Evolutionary conservation across 2,113 vertebrate genomes (phyloP).

Genomic region (Nesogale talazaci): DNA sequence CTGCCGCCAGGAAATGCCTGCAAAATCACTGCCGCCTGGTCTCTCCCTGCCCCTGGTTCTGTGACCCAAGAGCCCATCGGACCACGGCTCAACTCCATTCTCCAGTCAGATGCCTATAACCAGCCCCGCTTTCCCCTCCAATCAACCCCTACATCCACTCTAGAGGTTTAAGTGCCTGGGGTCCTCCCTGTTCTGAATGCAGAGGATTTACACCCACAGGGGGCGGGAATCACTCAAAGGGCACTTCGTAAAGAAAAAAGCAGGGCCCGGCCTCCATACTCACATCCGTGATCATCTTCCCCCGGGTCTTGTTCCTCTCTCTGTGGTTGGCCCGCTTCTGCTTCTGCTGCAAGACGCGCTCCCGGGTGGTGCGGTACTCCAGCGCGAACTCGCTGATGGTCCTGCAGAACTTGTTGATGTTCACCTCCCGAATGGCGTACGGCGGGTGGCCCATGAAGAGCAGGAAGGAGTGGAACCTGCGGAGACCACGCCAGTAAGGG

Average conservation of each 20-base stretch:
- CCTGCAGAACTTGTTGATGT: constrained; percentile 97
- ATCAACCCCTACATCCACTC: too few species aligned
- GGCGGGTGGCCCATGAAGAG: constrained; percentile 97
- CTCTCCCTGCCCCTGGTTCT: background rate
- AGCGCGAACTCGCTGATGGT: constrained; percentile 97
- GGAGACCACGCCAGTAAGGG: constrained; percentile 51
- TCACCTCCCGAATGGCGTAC: constrained; percentile 94
- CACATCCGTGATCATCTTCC: constrained; percentile 99
- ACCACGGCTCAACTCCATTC: background rate
- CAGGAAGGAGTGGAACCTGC: constrained; percentile 97
- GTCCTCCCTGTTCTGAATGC: too few species aligned
- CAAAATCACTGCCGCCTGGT: background rate
- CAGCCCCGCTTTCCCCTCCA: too few species aligned
- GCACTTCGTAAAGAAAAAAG: background rate
- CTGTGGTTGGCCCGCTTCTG: constrained; percentile 98
- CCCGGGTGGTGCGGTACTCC: constrained; percentile 97
- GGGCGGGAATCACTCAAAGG: background rate
- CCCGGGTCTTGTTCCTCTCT: constrained; percentile 99
- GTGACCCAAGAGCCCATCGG: background rate
- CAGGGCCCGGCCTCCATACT: constrained; percentile 80
- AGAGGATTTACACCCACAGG: too few species aligned
- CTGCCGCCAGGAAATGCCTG: background rate
- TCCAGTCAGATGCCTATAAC: too few species aligned
- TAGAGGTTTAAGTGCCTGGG: too few species aligned
- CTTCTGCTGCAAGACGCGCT: constrained; percentile 96